A percentile compares a stretch with the other conserved stretches of the same genome.
phyloP scores from a whole-genome alignment of 2,888 invertebrate genomes.

The Cephus spinipes region DNA sequence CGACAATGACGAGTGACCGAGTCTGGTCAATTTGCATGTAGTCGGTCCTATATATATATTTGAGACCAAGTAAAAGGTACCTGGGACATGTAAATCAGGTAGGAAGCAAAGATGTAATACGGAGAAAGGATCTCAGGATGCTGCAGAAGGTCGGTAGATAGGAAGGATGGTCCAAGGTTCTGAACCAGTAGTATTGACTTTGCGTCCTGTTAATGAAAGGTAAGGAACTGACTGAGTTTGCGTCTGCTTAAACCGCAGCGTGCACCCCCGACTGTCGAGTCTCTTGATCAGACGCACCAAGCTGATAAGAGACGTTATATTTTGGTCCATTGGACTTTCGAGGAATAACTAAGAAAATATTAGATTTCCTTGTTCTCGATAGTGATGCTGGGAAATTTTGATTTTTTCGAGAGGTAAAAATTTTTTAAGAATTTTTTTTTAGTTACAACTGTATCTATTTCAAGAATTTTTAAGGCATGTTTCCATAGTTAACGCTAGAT shows the following conservation, averaged over 20 bases:
- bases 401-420: no score
- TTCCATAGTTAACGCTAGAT: no score
- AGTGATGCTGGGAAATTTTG: background rate
- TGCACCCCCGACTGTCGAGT: background rate
- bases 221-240: slow-evolving; percentile 11
- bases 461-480: no score
- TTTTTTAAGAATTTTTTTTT: no score
- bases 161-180: background rate
- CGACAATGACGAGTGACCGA: background rate
- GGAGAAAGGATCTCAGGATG: background rate
- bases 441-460: no score
- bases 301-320: background rate
- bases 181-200: slow-evolving; percentile 16
- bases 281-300: background rate
- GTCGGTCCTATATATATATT: background rate
- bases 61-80: background rate
- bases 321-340: background rate
- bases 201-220: slow-evolving; percentile 19
- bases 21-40: background rate
- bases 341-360: background rate
- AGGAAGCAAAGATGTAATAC: background rate
- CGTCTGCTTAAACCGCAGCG: slow-evolving; percentile 3
- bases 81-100: background rate
- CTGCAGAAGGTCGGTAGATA: background rate
- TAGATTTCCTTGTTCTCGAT: background rate